Base-by-base conservation (phyloP, 2,888 invertebrate species). In the Galerucella nymphaeae region DNA sequence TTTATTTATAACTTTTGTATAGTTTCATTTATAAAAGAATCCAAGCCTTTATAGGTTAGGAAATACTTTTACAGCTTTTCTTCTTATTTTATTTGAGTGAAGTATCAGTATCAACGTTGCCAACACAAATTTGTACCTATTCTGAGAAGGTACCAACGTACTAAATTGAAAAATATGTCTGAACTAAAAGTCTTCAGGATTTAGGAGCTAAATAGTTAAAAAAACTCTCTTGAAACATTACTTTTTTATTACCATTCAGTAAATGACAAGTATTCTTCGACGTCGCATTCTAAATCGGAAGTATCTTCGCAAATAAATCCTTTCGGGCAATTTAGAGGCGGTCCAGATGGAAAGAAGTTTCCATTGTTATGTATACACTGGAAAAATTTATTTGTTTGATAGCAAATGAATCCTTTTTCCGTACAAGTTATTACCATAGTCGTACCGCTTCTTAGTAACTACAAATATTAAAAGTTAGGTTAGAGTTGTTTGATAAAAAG, bases 341-440 rank as follows among this genome's bases (percentile, higher is more conserved):
- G 58, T 45, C 82, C 81, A 14, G 58, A 73, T 14, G 77, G 55
- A 50, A 78, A 18, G 69, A 76, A 75, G 70, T 71, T 67, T 71
- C 79, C 67, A 70, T 72, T 75, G 41, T 67, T 67, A 53, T 79
- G 75, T 1, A 76, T 77, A 71, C 81, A 81, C 50, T 76, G 74
- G 57, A 77, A 80, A 74, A 78, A 81, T 58, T 75, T 71, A 10
- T 72, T 73, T 61, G 75, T 75, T 30, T 76, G 77, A 20, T 77
- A 76, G 67, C 81, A 81, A 6, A 79, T 45, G 55, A 81, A 81
- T 10, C 76, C 75, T 72, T 78, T 79, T n/a, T 75, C 72, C 2
- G 75, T 62, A 53, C 79, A 79, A 6, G 62, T 59, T 10, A 78
- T 70, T 69, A 72, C 75, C 38, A 59, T 45, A 23, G 55, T 18